phyloP scores from a whole-genome alignment of 2,113 vertebrate species.

The Elachura formosa region DNA sequence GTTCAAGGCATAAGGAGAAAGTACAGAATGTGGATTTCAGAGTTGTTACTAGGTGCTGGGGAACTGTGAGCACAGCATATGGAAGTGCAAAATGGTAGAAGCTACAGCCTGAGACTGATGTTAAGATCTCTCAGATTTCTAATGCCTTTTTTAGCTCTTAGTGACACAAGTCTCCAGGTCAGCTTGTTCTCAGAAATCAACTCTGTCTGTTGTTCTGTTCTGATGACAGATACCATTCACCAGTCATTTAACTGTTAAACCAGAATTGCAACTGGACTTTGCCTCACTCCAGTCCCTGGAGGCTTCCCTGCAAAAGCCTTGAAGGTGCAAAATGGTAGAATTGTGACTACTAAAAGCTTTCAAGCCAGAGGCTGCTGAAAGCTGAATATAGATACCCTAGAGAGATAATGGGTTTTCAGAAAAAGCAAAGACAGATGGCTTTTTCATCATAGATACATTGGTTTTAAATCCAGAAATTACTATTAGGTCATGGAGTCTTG shows the following conservation, averaged over 20 bases:
- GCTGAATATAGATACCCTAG: neutral
- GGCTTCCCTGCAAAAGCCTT: neutral
- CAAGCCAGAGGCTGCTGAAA: neutral
- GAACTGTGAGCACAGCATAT: neutral
- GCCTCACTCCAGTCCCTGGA: neutral
- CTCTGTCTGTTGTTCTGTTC: neutral
- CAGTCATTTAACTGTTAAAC: neutral
- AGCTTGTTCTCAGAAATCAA: neutral
- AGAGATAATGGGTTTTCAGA: slow-evolving; percentile 9
- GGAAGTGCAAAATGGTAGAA: neutral
- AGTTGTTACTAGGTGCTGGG: neutral
- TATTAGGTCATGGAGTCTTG: neutral
- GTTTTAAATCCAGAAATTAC: neutral
- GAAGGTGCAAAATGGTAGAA: slow-evolving; percentile 2
- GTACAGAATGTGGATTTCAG: neutral
- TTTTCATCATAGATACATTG: neutral
- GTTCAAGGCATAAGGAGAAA: neutral
- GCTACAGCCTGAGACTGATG: neutral
- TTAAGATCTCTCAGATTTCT: neutral
- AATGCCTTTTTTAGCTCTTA: neutral
- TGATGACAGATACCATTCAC: neutral
- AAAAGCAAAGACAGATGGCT: neutral
- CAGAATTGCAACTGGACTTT: neutral
- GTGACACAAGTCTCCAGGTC: neutral
- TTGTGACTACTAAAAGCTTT: neutral